These are phyloP conservation scores for Odontamblyopus lacepedii DNA, from an alignment of 2,797 vertebrate genomes.

Conservation along the genomic window DNA sequence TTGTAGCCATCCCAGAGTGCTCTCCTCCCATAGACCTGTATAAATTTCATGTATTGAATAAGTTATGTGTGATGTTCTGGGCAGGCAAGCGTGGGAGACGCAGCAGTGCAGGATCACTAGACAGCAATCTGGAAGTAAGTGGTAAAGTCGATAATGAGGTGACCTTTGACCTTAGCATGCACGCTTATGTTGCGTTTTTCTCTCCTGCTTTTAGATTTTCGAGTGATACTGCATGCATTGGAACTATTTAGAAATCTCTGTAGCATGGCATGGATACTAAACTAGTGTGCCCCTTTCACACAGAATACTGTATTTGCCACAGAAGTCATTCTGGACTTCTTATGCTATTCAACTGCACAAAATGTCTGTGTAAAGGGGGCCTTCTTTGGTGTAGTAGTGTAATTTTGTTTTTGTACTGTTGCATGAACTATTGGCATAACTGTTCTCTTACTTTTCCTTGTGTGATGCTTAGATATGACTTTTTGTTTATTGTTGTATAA, in stretches of 20 bases:
- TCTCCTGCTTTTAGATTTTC: slow-evolving; percentile 43
- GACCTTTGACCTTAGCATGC: slow-evolving; percentile 70
- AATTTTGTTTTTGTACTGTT: not conserved
- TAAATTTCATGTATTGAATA: not conserved
- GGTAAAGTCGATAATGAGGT: slow-evolving; percentile 80
- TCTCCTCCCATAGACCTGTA: slow-evolving; percentile 37
- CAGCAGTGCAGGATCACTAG: slow-evolving; percentile 99
- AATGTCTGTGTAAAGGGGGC: slow-evolving; percentile 3
- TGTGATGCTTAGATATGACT: not conserved
- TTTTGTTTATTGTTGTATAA: not conserved
- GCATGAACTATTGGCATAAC: not conserved
- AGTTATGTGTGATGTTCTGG: slow-evolving; percentile 94
- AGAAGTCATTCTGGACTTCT: not conserved
- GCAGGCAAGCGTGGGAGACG: slow-evolving; percentile 98
- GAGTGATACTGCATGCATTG: slow-evolving; percentile 50
- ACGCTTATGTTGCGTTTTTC: slow-evolving; percentile 33
- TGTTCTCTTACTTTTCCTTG: not conserved
- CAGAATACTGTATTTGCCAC: not conserved
- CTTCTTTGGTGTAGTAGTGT: not conserved
- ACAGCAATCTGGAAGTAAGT: slow-evolving; percentile 99
- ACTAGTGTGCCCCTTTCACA: slow-evolving; percentile 11
- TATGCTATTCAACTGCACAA: not conserved
- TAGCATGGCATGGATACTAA: slow-evolving; percentile 42
- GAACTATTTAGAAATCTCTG: not conserved
- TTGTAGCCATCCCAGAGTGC: slow-evolving; percentile 1